Evolutionary conservation across 1,140 invertebrate species (phyloP), one percentile per base, ranked within the genome.

Genomic region (Lucilia cuprina): DNA sequence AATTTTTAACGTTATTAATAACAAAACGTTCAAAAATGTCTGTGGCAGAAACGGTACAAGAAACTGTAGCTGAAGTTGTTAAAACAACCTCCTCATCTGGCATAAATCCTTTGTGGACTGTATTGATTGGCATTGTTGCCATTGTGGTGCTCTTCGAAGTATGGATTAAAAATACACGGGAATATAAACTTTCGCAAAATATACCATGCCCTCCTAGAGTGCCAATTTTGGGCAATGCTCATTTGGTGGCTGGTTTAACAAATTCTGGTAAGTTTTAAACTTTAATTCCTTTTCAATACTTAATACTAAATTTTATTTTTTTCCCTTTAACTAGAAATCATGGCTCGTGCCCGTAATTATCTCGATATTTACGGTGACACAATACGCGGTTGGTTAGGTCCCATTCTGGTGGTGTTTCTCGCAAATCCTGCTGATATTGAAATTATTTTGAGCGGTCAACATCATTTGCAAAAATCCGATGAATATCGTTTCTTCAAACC

Each of bases 401-500:
- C 92, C 0, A 94, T 94, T 84, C 88, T 95, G n/a, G 13, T 94
- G 0, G 91, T 96, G 14, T 94, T 94, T 84, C 86, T 96, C 0
- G 88, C 89, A 0, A 93, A 96, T 87, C 94, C 95, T 5, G 88
- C 92, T 14, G 95, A 96, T 86, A 90, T 95, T 7, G 96, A 96
- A 91, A 90, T 95, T 13, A 95, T 96, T 78, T 91, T 96, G 0
- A 93, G 94, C 82, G 95, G 94, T 84, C 90, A 93, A 47, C 94
- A 95, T 82, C 95, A 98, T 87, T 94, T 98, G 34, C 95, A 97
- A 84, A 99, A 99, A 89, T 93, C 95, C 0, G 86, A 92, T 0
- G 95, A 96, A 92, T 97, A 97, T 88, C 93, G 93, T 84, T 97
- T 95, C 88, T 96, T 99, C 85, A 95, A 97, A 88, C 96, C 96